A percentile compares a stretch with the other conserved stretches of the same genome.
Conservation (phyloP, 2,888 invertebrate species). For the Polymixis flavicincta region DNA sequence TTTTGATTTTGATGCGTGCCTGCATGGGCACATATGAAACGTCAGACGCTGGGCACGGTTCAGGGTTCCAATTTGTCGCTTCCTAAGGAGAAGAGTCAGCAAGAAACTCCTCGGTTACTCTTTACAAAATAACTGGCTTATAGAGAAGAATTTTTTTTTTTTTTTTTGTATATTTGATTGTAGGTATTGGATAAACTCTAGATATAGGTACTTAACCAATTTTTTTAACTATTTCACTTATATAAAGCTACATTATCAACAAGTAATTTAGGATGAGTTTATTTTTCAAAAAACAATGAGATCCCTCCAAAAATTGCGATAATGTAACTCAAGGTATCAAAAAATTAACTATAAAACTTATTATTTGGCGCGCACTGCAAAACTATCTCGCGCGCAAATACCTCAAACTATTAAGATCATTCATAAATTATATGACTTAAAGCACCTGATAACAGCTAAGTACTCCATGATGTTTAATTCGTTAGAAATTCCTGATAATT, state of each 20-base stretch:
- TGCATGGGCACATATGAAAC: too few relatives aligned
- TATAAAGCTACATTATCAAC: background rate
- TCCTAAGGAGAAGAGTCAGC: too few relatives aligned
- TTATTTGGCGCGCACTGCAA: background rate
- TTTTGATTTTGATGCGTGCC: too few relatives aligned
- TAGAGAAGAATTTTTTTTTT: too few relatives aligned
- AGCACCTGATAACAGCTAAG: slow-evolving; percentile 7
- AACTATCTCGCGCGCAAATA: slow-evolving; percentile 15
- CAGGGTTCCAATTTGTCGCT: too few relatives aligned
- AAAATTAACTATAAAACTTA: background rate
- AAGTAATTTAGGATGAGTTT: background rate
- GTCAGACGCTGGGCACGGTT: too few relatives aligned
- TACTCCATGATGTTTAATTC: slow-evolving; percentile 19
- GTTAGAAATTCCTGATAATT: slow-evolving; percentile 36
- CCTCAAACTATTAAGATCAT: slow-evolving; percentile 24
- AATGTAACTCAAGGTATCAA: background rate
- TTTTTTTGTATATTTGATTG: too few relatives aligned
- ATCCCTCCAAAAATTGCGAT: background rate
- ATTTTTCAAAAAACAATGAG: background rate
- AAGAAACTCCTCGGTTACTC: too few relatives aligned
- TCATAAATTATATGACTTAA: slow-evolving; percentile 30
- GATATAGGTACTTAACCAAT: background rate
- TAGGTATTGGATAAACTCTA: too few relatives aligned
- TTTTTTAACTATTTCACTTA: background rate
- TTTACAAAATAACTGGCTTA: too few relatives aligned